phyloP scores from a whole-genome alignment of 2,888 invertebrate genomes.

The Oligia strigilis region DNA sequence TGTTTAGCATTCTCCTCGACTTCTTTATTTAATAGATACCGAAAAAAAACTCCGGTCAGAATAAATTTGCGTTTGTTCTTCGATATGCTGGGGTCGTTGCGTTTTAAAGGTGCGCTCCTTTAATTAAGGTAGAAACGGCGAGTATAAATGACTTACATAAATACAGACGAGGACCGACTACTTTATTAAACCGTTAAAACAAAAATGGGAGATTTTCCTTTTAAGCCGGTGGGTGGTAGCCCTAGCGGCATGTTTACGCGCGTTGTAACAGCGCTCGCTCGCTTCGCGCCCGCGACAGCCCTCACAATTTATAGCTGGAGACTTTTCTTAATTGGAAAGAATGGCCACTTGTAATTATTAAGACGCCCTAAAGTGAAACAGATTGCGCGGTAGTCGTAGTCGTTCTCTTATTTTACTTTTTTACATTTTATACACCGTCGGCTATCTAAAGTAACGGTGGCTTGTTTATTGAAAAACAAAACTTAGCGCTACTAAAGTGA shows the following conservation, averaged over 20 bases:
- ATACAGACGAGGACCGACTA: conserved; percentile 80
- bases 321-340: conserved; percentile 91
- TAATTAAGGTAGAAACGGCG: conserved; percentile 84
- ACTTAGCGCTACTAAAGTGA: conserved; percentile 63
- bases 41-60: conserved; percentile 85
- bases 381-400: conserved; percentile 87
- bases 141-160: conserved; percentile 84
- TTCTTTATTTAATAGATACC: conserved; percentile 90
- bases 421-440: conserved; percentile 75
- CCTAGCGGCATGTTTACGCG: conserved; percentile 87
- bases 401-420: conserved; percentile 82
- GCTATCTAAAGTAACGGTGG: conserved; percentile 67
- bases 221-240: conserved; percentile 75
- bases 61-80: conserved; percentile 89
- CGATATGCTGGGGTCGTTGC: conserved; percentile 83
- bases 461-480: conserved; percentile 72
- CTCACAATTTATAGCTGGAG: conserved; percentile 89
- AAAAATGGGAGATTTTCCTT: conserved; percentile 72
- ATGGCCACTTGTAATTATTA: conserved; percentile 91
- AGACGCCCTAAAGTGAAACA: conserved; percentile 90
- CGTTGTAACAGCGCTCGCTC: conserved; percentile 80
- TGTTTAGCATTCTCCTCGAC: conserved; percentile 90
- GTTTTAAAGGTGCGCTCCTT: conserved; percentile 84
- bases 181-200: conserved; percentile 85
- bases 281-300: conserved; percentile 83